Evolutionary conservation across 53 echinoderm and acorn worm genomes (phyloP), one percentile per base, ranked within the genome.

Genomic region (Paracentrotus lividus): DNA sequence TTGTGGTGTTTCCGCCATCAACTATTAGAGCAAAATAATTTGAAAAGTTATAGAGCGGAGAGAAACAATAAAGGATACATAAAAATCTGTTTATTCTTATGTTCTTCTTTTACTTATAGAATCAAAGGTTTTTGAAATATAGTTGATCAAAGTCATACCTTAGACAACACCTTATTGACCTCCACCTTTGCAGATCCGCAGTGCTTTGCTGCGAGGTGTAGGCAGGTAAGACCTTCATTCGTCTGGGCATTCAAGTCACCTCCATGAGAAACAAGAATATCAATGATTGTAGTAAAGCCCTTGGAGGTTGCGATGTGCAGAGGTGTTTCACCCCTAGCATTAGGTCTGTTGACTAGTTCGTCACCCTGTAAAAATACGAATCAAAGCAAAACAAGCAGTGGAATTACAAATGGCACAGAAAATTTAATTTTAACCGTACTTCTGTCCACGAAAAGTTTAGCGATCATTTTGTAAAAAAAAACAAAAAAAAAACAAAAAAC

Each of bases 231-330:
- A 36, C 40, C 40, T 69, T 38, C 18, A 15, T 38, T 16, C 67
- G 67, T 67, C 67, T 67, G 67, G 67, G 34, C 34, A 67, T 67
- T 67, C 0, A 67, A 34, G 10, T 67, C 67, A 67, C 67, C 69
- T 27, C 65, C 65, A 1, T 5, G 34, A 4, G 69, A 69, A 69
- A 69, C 18, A 0, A 69, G 69, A 8, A 18, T 38, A 38, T 69
- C 38, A n/a, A 69, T 69, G 69, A 69, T 69, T 3, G 69, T 36
- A 4, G 69, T 69, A 18, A 38, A 69, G 38, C 69, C 69, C 0
- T 67, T 3, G 38, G 16, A 69, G 38, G 38, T 69, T 31, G 69
- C 69, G 69, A 69, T 18, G 4, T 69, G 69, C 0, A 69, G 69
- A 16, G 69, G 69, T 40, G 69, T 69, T 36, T 69, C 36, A 3